Evolutionary conservation across 2,797 vertebrate genomes (phyloP).

Genomic region (Otolemur crassicaudatus): DNA sequence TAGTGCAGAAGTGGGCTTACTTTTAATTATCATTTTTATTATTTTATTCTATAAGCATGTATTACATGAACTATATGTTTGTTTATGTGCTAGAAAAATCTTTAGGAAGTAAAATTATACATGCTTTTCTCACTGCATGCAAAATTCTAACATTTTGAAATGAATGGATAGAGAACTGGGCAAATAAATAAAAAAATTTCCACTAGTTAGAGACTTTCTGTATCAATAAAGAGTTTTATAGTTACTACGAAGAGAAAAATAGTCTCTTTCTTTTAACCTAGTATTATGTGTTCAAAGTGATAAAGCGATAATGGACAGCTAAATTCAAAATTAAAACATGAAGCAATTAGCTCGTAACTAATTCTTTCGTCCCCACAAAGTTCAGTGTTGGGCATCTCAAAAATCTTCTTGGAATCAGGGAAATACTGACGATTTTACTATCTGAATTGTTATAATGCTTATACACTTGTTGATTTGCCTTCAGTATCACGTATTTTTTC

Average conservation of each 20-base stretch:
- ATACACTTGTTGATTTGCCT: conserved; percentile 10
- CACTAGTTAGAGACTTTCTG: not conserved
- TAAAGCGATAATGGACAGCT: not conserved
- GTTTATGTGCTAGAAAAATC: not conserved
- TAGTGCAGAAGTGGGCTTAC: not conserved
- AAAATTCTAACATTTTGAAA: conserved; percentile 21
- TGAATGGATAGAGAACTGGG: not conserved
- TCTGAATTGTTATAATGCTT: not conserved
- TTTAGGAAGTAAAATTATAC: not conserved
- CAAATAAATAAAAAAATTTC: not conserved
- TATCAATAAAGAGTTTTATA: not conserved
- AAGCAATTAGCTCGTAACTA: not conserved
- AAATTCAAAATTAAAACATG: not conserved
- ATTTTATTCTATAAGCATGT: not conserved
- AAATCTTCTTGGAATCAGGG: not conserved
- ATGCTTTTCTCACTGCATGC: not conserved
- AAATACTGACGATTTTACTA: not conserved
- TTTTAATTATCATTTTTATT: not conserved
- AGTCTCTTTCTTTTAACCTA: not conserved
- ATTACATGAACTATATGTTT: not conserved
- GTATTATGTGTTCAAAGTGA: not conserved
- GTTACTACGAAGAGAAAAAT: not conserved
- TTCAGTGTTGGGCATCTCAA: not conserved
- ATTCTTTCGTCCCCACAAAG: not conserved
- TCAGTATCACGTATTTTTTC: not conserved